These are phyloP conservation scores for Parazoanthus darwini DNA, from an alignment of 92 coral and sea anemone genomes.

Conservation along the genomic window DNA sequence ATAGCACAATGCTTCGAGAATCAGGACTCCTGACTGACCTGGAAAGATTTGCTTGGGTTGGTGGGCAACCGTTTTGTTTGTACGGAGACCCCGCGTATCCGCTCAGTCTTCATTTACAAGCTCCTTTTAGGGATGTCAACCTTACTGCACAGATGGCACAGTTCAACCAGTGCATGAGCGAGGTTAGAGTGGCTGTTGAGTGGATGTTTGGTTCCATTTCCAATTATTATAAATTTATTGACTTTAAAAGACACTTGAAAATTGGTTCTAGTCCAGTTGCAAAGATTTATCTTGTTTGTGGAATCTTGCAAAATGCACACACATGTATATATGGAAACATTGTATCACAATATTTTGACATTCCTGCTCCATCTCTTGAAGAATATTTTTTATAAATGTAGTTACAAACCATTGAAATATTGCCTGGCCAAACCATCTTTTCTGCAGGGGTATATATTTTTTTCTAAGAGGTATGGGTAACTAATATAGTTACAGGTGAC, in stretches of 20 bases:
- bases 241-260: conserved; percentile 26
- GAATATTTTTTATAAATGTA: conserved; percentile 30
- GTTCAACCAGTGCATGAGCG: conserved; percentile 33
- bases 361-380: conserved; percentile 29
- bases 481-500: neutral
- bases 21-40: neutral
- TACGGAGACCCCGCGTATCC: conserved; percentile 28
- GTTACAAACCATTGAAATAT: neutral
- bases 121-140: conserved; percentile 34
- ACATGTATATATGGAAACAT: conserved; percentile 36
- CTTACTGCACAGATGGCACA: conserved; percentile 22
- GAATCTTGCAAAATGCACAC: conserved; percentile 38
- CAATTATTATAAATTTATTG: conserved; percentile 26
- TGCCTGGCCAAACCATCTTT: neutral
- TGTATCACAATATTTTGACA: conserved; percentile 36
- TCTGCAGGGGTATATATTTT: neutral
- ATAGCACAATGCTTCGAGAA: neutral
- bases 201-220: conserved; percentile 8
- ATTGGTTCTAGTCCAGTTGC: conserved; percentile 26
- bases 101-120: conserved; percentile 33
- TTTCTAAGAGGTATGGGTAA: neutral
- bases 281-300: conserved; percentile 34
- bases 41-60: conserved; percentile 12
- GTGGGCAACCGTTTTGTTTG: neutral
- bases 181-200: conserved; percentile 31